Conservation (phyloP, 2,113 vertebrate species). For the Chaetorhynchus papuensis region DNA sequence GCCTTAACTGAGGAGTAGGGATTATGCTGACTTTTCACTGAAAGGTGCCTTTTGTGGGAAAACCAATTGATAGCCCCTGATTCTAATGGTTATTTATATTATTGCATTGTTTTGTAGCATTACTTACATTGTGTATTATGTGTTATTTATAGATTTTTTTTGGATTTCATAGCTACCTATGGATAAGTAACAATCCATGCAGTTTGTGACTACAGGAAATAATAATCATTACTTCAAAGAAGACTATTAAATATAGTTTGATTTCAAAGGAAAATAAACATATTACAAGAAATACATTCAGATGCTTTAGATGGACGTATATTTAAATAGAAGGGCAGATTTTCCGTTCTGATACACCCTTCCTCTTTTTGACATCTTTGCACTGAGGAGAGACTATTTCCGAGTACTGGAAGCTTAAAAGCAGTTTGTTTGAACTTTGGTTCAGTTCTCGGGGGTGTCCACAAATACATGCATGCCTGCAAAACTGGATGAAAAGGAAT, state of each 20-base stretch:
- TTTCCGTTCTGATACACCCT: not conserved
- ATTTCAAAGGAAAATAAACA: not conserved
- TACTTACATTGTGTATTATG: not conserved
- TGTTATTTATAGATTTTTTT: not conserved
- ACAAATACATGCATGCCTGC: not conserved
- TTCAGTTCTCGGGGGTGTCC: not conserved
- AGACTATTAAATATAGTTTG: not conserved
- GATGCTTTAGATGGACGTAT: not conserved
- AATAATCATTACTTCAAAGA: not conserved
- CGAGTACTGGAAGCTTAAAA: not conserved
- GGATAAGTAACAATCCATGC: not conserved
- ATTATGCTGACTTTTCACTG: not conserved
- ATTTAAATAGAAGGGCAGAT: not conserved
- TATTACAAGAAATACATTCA: not conserved
- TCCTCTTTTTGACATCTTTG: not conserved
- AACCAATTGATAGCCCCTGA: not conserved
- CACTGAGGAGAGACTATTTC: not conserved
- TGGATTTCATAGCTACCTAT: not conserved
- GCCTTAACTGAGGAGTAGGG: not conserved
- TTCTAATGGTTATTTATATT: not conserved
- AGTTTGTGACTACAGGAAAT: not conserved
- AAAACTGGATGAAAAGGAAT: not conserved
- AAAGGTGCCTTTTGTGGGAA: not conserved
- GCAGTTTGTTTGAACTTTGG: not conserved
- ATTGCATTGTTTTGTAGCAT: not conserved